phyloP scores from a whole-genome alignment of 2,888 invertebrate species.

The Hyppa rectilinea region DNA sequence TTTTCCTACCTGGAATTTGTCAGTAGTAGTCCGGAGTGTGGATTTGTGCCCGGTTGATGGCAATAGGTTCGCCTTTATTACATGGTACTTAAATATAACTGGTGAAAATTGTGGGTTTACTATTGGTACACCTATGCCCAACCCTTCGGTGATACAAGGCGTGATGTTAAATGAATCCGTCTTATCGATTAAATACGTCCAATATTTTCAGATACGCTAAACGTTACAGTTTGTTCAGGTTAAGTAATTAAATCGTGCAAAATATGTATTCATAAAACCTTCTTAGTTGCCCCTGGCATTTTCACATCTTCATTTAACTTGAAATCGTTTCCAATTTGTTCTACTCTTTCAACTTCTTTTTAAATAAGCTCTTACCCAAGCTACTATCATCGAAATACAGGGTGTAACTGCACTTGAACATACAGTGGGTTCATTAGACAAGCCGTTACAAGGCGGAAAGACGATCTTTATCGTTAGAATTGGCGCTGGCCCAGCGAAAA shows the following conservation, averaged over 20 bases:
- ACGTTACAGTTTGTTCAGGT: background rate
- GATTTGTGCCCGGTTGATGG: too few species aligned
- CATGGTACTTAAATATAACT: too few species aligned
- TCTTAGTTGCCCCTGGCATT: background rate
- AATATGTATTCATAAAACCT: background rate
- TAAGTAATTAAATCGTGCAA: too few species aligned
- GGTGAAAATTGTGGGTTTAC: too few species aligned
- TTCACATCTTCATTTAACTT: background rate
- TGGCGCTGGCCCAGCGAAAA: slow-evolving; percentile 78
- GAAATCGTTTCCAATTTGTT: too few species aligned
- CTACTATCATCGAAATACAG: slow-evolving; percentile 46
- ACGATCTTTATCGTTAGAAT: slow-evolving; percentile 71
- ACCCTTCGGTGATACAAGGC: too few species aligned
- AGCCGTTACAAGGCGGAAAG: slow-evolving; percentile 68
- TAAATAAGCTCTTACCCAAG: background rate
- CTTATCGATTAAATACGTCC: background rate
- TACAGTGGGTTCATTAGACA: slow-evolving; percentile 67
- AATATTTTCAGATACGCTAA: background rate
- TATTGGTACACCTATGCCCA: too few species aligned
- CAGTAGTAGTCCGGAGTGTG: too few species aligned
- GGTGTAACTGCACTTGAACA: slow-evolving; percentile 57
- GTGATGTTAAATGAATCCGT: background rate
- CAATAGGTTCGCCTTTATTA: too few species aligned
- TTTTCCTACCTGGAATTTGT: too few species aligned
- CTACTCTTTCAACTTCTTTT: background rate